These are phyloP conservation scores for Propithecus deckenii DNA, from an alignment of 2,797 vertebrate species.

Conservation along the genomic window DNA sequence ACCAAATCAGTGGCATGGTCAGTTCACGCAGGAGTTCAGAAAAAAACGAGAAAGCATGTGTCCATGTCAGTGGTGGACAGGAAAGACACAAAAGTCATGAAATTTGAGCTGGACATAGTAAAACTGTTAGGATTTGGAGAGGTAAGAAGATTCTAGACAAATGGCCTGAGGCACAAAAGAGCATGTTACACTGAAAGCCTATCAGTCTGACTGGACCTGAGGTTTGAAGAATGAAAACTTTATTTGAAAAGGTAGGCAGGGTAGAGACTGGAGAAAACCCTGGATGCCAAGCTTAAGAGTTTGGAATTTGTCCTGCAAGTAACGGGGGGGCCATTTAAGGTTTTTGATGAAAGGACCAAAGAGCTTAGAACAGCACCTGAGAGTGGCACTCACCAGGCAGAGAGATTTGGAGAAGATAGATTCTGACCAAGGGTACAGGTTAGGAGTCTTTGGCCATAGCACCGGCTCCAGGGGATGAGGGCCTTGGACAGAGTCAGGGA, in stretches of 20 bases:
- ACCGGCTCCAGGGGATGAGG: background rate
- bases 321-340: background rate
- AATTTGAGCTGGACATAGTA: background rate
- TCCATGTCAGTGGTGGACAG: background rate
- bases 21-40: background rate
- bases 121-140: background rate
- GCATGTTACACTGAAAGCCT: background rate
- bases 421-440: background rate
- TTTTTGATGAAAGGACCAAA: background rate
- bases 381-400: background rate
- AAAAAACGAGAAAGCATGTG: background rate
- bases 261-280: background rate
- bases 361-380: background rate
- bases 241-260: background rate
- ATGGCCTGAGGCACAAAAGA: background rate
- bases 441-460: background rate
- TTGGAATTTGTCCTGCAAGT: background rate
- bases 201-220: background rate
- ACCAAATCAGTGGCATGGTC: background rate
- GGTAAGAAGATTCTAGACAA: background rate
- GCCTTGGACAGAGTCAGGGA: fast-evolving
- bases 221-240: background rate
- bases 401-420: background rate
- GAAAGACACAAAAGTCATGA: background rate
- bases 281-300: background rate